These are phyloP conservation scores for Ips typographus DNA, from an alignment of 1,140 invertebrate genomes.

Conservation along the genomic window DNA sequence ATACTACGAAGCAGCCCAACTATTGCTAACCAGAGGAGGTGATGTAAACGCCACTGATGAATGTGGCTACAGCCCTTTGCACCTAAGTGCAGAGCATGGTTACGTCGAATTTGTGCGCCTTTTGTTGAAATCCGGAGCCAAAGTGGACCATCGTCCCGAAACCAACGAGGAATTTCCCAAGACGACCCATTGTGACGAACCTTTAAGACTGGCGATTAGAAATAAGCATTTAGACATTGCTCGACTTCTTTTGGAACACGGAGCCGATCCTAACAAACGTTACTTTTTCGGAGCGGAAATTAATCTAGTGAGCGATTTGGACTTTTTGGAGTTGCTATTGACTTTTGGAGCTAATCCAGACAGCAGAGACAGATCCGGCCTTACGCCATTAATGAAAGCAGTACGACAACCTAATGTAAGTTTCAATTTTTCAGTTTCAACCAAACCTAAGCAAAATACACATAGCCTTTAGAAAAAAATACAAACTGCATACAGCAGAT, in stretches of 20 bases:
- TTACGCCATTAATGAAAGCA: constrained; percentile 88
- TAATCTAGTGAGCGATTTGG: constrained; percentile 80
- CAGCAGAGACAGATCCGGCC: constrained; percentile 77
- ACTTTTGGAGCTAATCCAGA: constrained; percentile 85
- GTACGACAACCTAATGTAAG: constrained; percentile 71
- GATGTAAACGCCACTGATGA: constrained; percentile 86
- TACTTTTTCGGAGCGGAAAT: constrained; percentile 92
- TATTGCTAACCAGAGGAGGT: constrained; percentile 74
- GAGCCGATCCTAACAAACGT: constrained; percentile 73
- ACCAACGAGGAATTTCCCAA: constrained; percentile 68
- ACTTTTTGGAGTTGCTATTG: constrained; percentile 79
- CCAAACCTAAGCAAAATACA: background rate
- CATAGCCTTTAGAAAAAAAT: background rate
- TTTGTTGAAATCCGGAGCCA: constrained; percentile 76
- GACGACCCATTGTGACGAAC: constrained; percentile 78
- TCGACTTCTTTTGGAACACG: constrained; percentile 63
- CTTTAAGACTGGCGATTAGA: constrained; percentile 77
- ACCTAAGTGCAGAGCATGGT: constrained; percentile 84
- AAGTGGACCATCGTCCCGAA: constrained; percentile 74
- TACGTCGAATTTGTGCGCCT: constrained; percentile 72
- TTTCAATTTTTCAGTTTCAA: constrained; percentile 10
- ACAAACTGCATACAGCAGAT: too few relatives aligned
- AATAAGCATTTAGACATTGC: constrained; percentile 83
- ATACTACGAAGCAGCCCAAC: constrained; percentile 76
- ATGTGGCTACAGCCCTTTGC: constrained; percentile 86